Conservation (phyloP, 2,888 invertebrate genomes). For the Scaptomyza reducta region DNA sequence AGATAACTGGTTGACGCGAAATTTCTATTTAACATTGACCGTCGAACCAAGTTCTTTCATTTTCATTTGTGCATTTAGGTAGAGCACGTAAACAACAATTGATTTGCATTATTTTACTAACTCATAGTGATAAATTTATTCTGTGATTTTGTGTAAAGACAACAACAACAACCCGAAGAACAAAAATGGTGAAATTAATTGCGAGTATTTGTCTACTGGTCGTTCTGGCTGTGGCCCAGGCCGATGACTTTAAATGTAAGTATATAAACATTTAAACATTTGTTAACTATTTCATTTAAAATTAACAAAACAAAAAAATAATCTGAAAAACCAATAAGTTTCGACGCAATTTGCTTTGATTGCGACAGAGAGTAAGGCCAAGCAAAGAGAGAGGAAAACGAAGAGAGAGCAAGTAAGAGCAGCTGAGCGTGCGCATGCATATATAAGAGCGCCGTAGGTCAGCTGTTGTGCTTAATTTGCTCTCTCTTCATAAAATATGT, state of each 20-base stretch:
- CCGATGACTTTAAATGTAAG: conserved; percentile 88
- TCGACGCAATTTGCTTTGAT: conserved; percentile 65
- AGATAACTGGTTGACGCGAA: conserved; percentile 39
- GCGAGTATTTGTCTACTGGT: conserved; percentile 85
- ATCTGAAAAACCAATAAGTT: conserved; percentile 51
- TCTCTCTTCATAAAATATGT: conserved; percentile 20
- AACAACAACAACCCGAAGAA: conserved; percentile 54
- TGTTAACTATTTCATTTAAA: background rate
- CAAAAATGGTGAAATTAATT: conserved; percentile 86
- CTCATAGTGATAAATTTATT: conserved; percentile 68
- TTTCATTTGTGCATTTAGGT: conserved; percentile 79
- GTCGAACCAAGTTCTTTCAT: conserved; percentile 70
- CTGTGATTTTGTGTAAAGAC: conserved; percentile 80
- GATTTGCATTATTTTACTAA: conserved; percentile 48
- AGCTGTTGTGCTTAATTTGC: conserved; percentile 18
- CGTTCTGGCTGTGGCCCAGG: conserved; percentile 81
- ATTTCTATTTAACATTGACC: conserved; percentile 74
- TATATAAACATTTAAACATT: conserved; percentile 67
- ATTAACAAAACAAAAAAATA: conserved; percentile 46
- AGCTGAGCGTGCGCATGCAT: conserved; percentile 39
- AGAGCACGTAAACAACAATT: conserved; percentile 49
- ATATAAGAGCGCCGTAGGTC: conserved; percentile 37
- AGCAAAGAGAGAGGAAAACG: conserved; percentile 32
- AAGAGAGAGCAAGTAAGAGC: conserved; percentile 16
- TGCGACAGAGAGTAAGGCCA: conserved; percentile 19